Evolutionary conservation across 1,140 invertebrate species (phyloP), one percentile per base, ranked within the genome.

Genomic region (Microplitis mediator): DNA sequence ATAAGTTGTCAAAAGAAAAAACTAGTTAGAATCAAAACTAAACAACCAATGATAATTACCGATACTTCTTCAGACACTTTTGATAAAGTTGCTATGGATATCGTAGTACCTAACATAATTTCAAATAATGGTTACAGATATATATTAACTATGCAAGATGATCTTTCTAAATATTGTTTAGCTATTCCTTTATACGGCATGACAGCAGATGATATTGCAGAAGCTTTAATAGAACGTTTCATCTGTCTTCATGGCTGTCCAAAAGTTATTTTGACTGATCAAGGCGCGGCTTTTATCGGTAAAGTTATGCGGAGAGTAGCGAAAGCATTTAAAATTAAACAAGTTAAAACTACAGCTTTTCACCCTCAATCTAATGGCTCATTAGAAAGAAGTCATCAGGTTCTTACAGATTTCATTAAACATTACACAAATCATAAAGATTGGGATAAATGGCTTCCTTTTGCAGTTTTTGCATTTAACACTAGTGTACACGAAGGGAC

Each of bases 371-470:
- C 73, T 3, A 79, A 81, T 23, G 76, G 76, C 9, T 72, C 76
- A 1, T 13, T 81, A 32, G 78, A 78, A 76, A 52, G 79, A 35
- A 73, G 71, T n/a, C 76, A 81, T 73, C 32, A 62, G n/a, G 74
- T 77, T 31, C 52, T 80, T 14, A 50, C 11, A 11, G 75, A 78
- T 14, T 81, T 76, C 66, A 68, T 80, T 32, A 75, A 66, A 69
- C 65, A 76, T 72, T 83, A 79, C 60, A 58, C 74, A 6, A 63
- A 75, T 9, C 32, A 58, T 4, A 70, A 66, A 9, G 76, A 86
- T 72, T 88, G 85, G 86, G 79, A 86, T 58, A 34, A 75, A 14
- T 78, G 72, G 54, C 16, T 85, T 2, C 74, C 72, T 5, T 76
- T 73, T 67, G 78, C 80, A 4, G 23, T 23, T 23, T 23, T 23